phyloP scores from a whole-genome alignment of 1,140 invertebrate genomes.

The Megathymus violae region DNA sequence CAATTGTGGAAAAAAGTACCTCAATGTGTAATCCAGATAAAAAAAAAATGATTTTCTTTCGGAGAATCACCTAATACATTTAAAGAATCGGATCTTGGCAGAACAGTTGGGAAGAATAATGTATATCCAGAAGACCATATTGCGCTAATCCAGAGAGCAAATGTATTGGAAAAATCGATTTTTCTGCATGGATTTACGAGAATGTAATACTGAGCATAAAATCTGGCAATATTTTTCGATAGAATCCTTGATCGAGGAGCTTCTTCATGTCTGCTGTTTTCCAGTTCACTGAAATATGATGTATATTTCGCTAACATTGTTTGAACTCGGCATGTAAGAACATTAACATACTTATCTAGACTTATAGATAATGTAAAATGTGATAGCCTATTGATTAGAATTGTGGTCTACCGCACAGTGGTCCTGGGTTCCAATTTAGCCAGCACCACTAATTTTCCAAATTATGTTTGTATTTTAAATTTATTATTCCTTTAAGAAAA shows the following conservation, averaged over 20 bases:
- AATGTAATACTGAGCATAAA: constrained; percentile 4
- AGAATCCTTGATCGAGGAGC: constrained; percentile 7
- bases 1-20: too few relatives aligned
- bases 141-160: constrained; percentile 19
- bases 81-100: not conserved
- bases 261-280: constrained; percentile 20
- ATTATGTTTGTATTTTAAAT: too few relatives aligned
- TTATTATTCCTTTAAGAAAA: too few relatives aligned
- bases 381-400: too few relatives aligned
- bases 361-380: too few relatives aligned
- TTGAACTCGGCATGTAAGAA: too few relatives aligned
- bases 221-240: constrained; percentile 16
- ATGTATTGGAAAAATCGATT: constrained; percentile 26
- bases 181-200: constrained; percentile 23
- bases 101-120: not conserved
- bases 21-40: too few relatives aligned
- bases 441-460: too few relatives aligned
- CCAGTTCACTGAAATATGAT: constrained; percentile 15
- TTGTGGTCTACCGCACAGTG: too few relatives aligned
- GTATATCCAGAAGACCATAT: not conserved
- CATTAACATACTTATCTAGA: too few relatives aligned
- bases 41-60: not conserved
- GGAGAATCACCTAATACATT: not conserved
- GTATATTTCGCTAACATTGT: constrained; percentile 20
- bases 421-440: too few relatives aligned